Base-by-base conservation (phyloP, 2,113 vertebrate genomes). In the Nanorana parkeri region DNA sequence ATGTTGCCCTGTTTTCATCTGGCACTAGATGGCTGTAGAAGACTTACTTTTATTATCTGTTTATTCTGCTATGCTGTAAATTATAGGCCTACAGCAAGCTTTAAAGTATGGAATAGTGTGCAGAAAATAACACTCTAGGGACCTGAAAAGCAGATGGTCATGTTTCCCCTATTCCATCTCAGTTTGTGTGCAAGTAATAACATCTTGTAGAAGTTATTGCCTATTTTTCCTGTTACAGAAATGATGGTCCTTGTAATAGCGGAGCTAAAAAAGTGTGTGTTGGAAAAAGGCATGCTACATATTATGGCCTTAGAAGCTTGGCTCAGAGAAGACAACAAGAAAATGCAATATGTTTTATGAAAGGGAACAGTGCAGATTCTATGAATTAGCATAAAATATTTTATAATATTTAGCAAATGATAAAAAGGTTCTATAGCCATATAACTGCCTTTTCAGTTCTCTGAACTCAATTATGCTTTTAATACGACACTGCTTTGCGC, bases 141-240 rank as follows among this genome's bases (percentile, higher is more conserved):
- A 81, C 69, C 61, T 64, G 17, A 81, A 60, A 73, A 75, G 69
- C 80, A 81, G 80, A 74, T 75, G 80, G 60, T 56, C 47, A n/a
- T 56, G 61, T 81, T 81, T 81, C 29, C 71, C 66, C 69, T 81
- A 24, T 75, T 74, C 80, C 29, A 81, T 80, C 77, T 79, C 67
- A 5, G 71, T 81, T 74, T 81, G 68, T 65, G 60, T 65, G 68
- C 79, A 81, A 66, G 69, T 81, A 58, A 81, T 81, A 55, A 71
- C 69, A 66, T 74, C 60, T 66, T 81, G 47, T 73, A 51, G 41
- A 32, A 64, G 60, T 81, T 80, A 72, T 80, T 71, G 79, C 60
- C 47, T 23, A 63, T 80, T 81, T 81, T 74, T 73, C 52, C 41
- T 75, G 69, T 81, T 66, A 81, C 72, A 29, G 56, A 72, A 54